A percentile compares a stretch with the other conserved stretches of the same genome.
Evolutionary conservation across 2,888 invertebrate species (phyloP).

Genomic region (Colostygia pectinataria): DNA sequence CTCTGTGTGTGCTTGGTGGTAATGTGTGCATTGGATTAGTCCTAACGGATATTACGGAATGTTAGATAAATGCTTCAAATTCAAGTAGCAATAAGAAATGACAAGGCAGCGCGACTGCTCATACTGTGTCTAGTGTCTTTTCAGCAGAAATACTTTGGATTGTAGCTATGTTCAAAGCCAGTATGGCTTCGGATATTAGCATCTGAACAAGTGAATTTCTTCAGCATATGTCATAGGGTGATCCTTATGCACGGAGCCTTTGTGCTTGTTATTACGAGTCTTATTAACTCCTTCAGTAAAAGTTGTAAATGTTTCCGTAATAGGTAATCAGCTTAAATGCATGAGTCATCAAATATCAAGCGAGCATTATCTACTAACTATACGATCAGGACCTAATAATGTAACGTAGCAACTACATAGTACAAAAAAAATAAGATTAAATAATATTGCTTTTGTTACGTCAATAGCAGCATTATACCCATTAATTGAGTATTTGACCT

Average conservation of each 20-base stretch:
- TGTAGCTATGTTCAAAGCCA: slow-evolving; percentile 6
- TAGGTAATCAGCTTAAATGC: neutral
- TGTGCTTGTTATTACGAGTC: too few relatives aligned
- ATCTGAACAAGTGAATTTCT: too few relatives aligned
- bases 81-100: slow-evolving; percentile 44
- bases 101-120: slow-evolving; percentile 4
- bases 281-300: too few relatives aligned
- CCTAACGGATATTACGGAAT: slow-evolving; percentile 81
- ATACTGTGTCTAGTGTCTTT: too few relatives aligned
- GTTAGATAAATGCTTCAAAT: slow-evolving; percentile 67
- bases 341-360: slow-evolving; percentile 13
- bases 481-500: slow-evolving; percentile 57
- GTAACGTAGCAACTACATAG: neutral
- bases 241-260: too few relatives aligned
- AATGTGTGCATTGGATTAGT: slow-evolving; percentile 70
- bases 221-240: too few relatives aligned
- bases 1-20: slow-evolving; percentile 31
- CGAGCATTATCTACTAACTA: neutral
- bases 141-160: slow-evolving; percentile 13
- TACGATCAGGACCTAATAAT: neutral
- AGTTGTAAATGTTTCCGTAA: too few relatives aligned
- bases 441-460: slow-evolving; percentile 48
- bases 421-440: slow-evolving; percentile 41
- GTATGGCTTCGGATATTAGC: too few relatives aligned
- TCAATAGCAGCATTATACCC: slow-evolving; percentile 65